Evolutionary conservation across 2,888 invertebrate genomes (phyloP).

Genomic region (Leptinotarsa peninsularis): DNA sequence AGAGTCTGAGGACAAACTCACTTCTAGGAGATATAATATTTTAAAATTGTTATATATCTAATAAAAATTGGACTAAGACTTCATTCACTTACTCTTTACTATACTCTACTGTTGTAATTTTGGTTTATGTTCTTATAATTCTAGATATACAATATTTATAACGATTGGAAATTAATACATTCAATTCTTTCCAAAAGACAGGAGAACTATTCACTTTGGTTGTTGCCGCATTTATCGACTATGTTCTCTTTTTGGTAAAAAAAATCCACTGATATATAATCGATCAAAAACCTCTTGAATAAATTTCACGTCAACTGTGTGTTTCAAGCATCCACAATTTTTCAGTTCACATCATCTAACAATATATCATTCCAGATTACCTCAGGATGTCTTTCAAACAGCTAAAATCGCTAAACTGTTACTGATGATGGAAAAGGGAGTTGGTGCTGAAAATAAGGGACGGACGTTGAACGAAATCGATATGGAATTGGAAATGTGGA

Average conservation of each 20-base stretch:
- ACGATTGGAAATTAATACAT: slow-evolving; percentile 1
- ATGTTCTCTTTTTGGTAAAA: slow-evolving; percentile 5
- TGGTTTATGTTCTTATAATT: slow-evolving; percentile 1
- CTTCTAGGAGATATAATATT: slow-evolving; percentile 5
- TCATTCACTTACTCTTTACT: neutral
- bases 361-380: slow-evolving; percentile 33
- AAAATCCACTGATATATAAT: neutral
- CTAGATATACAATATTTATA: neutral
- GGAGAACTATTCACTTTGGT: neutral
- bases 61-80: neutral
- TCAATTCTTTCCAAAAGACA: neutral
- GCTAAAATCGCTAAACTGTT: slow-evolving; percentile 48
- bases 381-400: slow-evolving; percentile 46
- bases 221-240: neutral
- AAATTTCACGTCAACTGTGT: neutral
- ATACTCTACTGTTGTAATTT: neutral
- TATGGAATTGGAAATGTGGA: slow-evolving; percentile 35
- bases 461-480: slow-evolving; percentile 45
- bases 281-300: neutral
- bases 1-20: neutral
- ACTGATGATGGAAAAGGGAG: slow-evolving; percentile 45
- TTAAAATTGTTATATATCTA: neutral
- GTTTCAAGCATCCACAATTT: neutral
- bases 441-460: slow-evolving; percentile 42
- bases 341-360: neutral